Conservation (phyloP, 2,797 vertebrate genomes). For the Amniataba percoides region DNA sequence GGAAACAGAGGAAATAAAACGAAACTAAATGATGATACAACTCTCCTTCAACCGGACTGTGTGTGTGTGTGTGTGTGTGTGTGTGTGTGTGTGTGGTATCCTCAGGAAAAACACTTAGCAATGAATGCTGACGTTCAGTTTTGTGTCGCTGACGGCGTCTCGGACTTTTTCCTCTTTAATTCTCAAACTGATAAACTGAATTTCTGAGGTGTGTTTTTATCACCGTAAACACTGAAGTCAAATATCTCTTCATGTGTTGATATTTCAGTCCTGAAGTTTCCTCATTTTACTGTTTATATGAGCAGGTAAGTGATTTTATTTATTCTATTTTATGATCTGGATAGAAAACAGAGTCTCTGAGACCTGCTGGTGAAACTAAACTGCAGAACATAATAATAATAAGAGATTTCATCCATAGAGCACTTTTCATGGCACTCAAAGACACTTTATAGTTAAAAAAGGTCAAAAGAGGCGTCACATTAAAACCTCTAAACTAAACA, state of each 20-base stretch:
- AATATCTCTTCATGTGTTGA: too few species aligned
- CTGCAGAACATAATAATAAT: too few species aligned
- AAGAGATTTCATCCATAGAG: too few species aligned
- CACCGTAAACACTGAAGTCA: neutral
- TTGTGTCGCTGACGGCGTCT: neutral
- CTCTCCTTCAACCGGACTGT: conserved; percentile 84
- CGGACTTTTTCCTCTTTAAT: neutral
- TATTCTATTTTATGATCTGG: too few species aligned
- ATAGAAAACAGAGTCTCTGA: too few species aligned
- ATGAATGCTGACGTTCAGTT: conserved; percentile 29
- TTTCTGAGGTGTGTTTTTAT: too few species aligned
- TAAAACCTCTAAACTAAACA: too few species aligned
- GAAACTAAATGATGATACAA: conserved; percentile 91
- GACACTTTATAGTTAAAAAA: too few species aligned
- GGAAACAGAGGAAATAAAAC: conserved; percentile 89
- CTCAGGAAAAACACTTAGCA: conserved; percentile 41
- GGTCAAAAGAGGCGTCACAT: too few species aligned
- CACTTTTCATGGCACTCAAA: too few species aligned
- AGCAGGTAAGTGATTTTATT: too few species aligned
- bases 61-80: conserved; percentile 50
- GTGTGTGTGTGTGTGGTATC: conserved; percentile 23
- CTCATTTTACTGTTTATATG: neutral
- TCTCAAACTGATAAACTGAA: accelerated
- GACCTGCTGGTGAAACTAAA: too few species aligned
- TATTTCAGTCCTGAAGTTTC: neutral